A percentile compares a stretch with the other conserved stretches of the same genome.
phyloP scores from a whole-genome alignment of 2,888 invertebrate genomes.

The Eulithis testata region DNA sequence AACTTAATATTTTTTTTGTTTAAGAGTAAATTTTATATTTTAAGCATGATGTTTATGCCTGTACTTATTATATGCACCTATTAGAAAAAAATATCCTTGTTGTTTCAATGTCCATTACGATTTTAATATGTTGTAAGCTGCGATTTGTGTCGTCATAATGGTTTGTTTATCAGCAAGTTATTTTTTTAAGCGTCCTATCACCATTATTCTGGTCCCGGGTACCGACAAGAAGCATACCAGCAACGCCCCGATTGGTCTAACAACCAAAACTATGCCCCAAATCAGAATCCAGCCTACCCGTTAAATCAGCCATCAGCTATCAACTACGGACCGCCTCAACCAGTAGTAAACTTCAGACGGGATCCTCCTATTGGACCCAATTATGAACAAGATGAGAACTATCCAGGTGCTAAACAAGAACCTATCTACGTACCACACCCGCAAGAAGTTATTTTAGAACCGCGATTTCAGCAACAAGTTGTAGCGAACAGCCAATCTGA shows the following conservation, averaged over 20 bases:
- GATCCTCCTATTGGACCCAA: background rate
- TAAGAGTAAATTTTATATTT: no score
- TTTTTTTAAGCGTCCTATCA: constrained; percentile 16
- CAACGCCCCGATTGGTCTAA: constrained; percentile 2
- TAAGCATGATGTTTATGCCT: no score
- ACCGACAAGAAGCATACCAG: constrained; percentile 15
- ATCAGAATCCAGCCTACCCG: constrained; percentile 4
- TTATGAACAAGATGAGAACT: background rate
- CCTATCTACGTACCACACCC: background rate
- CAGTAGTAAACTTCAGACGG: background rate
- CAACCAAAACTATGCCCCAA: constrained; percentile 4
- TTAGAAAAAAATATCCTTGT: no score
- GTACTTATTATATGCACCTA: no score
- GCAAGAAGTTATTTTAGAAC: background rate
- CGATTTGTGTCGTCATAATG: no score
- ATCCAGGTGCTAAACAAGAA: constrained; percentile 1
- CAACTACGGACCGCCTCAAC: constrained; percentile 6
- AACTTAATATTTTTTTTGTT: no score
- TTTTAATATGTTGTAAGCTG: no score
- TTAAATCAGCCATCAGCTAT: background rate
- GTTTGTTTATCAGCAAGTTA: background rate
- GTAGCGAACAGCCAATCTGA: constrained; percentile 4
- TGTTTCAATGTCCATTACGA: no score
- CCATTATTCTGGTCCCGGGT: constrained; percentile 1
- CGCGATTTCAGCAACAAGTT: constrained; percentile 6